Evolutionary conservation across 2,888 invertebrate genomes (phyloP), one percentile per base, ranked within the genome.

Genomic region (Apodemia mormo): DNA sequence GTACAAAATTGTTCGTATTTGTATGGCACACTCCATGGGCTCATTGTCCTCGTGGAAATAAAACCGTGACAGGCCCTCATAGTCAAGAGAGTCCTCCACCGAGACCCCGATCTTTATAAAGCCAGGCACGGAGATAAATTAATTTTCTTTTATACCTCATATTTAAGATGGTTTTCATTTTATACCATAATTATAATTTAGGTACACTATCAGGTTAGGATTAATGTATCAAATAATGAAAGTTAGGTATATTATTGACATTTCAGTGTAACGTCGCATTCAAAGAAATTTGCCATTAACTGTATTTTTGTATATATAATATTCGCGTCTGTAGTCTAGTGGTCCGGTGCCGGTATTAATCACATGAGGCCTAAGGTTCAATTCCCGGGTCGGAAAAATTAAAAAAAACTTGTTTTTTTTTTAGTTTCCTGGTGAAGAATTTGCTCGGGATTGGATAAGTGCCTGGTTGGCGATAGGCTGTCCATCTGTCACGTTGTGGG

Each of bases 31-130:
- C 84, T 81, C 79, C 77, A 81, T 79, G 79, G 80, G 76, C 81
- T 85, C 80, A 88, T 89, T 90, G 88, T 89, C 84, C 85, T 82
- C 75, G 80, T 79, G 82, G 82, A 88, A 85, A 87, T 85, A 84
- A 52, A 52, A 87, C 87, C 86, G 82, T 84, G 84, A 78, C 82
- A 82, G 79, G 78, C 78, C 74, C 77, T 77, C 73, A 76, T 77
- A 79, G 78, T 79, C 75, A 77, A 85, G 84, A 84, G 80, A 82
- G 82, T 82, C 83, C 80, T 83, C 82, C 79, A 77, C 77, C 68
- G 66, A 66, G 68, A 58, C 65, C 65, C 77, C 82, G 81, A 85
- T 86, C 85, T 85, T 83, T 85, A 81, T 82, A 79, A 79, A 79
- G 73, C 76, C 73, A 72, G 71, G 71, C 69, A 67, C 40, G 73